Evolutionary conservation across 2,888 invertebrate species (phyloP), one percentile per base, ranked within the genome.

Genomic region (Nemotelus pantherinus): DNA sequence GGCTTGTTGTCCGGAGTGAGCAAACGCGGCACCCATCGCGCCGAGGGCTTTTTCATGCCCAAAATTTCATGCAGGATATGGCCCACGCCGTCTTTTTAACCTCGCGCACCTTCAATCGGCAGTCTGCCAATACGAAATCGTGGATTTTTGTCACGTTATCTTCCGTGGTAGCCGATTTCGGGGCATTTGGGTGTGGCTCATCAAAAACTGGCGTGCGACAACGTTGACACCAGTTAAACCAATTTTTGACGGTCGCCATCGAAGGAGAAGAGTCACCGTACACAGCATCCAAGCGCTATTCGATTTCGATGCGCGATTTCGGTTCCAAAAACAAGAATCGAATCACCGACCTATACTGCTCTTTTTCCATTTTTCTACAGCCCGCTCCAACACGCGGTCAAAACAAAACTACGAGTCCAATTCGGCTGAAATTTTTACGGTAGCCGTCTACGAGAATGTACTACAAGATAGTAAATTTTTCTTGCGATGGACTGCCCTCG

Each of bases 331-430:
- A 75, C 64, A 75, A 63, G 64, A 75, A 79, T 77, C 76, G 64
- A 77, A 63, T 77, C 77, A 72, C 79, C 65, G 79, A 70, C 60
- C 77, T 70, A 77, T 78, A 78, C 70, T 78, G 70, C 63, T 71
- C 77, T 78, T 68, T 78, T 60, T 77, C 74, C 58, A 77, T 80
- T 76, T 79, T 71, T 77, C 63, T 47, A 50, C 74, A 57, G 64
- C 68, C 77, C 70, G 75, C 77, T 77, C 80, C 65, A 76, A 80
- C 67, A 79, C 77, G 76, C 79, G 76, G 77, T 70, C 75, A 80
- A 80, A 80, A 76, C 79, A 80, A 80, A 80, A 80, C 65, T 77
- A 80, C 60, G 48, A 75, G 41, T 48, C 25, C 41, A 64, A 75
- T 48, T 50, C 75, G 50, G 64, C 75, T 75, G 64, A 64, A 75